Evolutionary conservation across 2,797 vertebrate species (phyloP).

Genomic region (Sebastes umbrosus): DNA sequence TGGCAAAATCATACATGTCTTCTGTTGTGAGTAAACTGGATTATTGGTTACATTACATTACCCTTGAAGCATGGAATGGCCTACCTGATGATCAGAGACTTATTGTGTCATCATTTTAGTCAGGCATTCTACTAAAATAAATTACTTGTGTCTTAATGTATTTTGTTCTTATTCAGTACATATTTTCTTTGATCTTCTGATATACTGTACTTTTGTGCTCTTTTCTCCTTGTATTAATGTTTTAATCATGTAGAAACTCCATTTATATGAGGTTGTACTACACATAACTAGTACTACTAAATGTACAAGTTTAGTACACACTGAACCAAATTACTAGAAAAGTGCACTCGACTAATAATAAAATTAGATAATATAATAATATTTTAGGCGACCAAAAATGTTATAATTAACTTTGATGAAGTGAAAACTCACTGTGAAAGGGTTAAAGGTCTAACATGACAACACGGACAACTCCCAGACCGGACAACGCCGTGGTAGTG

Average conservation of each 20-base stretch:
- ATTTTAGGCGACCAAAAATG: no score
- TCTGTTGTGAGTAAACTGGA: not conserved
- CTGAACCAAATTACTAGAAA: no score
- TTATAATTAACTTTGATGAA: no score
- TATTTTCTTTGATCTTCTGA: not conserved
- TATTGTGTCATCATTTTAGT: not conserved
- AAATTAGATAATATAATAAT: no score
- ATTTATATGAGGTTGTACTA: not conserved
- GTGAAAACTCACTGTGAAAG: no score
- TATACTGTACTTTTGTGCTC: not conserved
- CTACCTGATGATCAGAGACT: not conserved
- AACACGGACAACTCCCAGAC: no score
- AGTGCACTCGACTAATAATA: no score
- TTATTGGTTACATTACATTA: not conserved
- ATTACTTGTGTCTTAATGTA: not conserved
- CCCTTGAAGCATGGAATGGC: not conserved
- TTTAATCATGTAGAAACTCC: not conserved
- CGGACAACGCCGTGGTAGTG: no score
- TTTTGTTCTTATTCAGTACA: not conserved
- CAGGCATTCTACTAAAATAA: not conserved
- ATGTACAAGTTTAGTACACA: no score
- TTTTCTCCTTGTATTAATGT: not conserved
- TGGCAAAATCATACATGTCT: not conserved
- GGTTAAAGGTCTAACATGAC: no score
- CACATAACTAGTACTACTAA: no score